phyloP scores from a whole-genome alignment of 2,888 invertebrate genomes.

The Scelioninae gen. 1 region DNA sequence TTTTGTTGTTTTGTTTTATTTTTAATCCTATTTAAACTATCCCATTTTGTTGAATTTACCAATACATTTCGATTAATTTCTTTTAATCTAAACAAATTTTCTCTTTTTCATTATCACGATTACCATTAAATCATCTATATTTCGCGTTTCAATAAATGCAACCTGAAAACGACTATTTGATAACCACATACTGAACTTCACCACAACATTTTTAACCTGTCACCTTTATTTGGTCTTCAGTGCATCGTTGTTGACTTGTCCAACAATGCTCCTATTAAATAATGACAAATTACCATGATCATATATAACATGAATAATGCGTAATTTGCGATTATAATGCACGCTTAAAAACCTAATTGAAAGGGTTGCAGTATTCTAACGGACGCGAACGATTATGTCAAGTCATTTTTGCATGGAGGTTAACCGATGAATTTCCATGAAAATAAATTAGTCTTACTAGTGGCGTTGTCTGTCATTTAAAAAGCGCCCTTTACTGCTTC shows the following conservation, averaged over 20 bases:
- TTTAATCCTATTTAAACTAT: too few species aligned
- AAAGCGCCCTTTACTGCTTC: conserved; percentile 24
- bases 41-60: too few species aligned
- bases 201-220: neutral
- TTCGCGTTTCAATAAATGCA: too few species aligned
- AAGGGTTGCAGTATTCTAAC: conserved; percentile 36
- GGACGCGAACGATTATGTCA: conserved; percentile 36
- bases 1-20: too few species aligned
- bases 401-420: conserved; percentile 38
- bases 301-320: conserved; percentile 49
- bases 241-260: conserved; percentile 19
- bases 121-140: too few species aligned
- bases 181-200: too few species aligned
- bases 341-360: conserved; percentile 49
- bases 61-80: too few species aligned
- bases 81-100: too few species aligned
- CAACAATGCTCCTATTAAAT: conserved; percentile 60
- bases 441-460: conserved; percentile 3
- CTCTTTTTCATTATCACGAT: too few species aligned
- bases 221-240: conserved; percentile 7
- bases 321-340: conserved; percentile 65
- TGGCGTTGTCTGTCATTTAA: conserved; percentile 5
- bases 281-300: conserved; percentile 55
- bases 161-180: too few species aligned
- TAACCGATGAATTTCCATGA: conserved; percentile 39